Conservation (phyloP, 2,888 invertebrate species). For the Tolmerus cingulatus region DNA sequence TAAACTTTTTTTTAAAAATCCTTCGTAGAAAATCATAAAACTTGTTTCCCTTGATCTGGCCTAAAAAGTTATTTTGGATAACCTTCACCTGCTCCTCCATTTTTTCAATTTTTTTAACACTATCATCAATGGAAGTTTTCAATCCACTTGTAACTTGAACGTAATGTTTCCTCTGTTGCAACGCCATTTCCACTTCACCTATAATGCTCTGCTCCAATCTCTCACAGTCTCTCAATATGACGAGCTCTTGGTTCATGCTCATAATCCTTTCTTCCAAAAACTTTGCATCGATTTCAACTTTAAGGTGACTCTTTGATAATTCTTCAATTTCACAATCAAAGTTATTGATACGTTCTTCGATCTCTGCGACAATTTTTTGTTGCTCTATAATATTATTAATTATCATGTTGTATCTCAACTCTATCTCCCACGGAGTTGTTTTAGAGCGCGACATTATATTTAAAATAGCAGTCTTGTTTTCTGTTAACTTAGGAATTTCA, state of each 20-base stretch:
- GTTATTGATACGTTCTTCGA: constrained; percentile 68
- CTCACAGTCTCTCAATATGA: constrained; percentile 77
- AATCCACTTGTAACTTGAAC: constrained; percentile 66
- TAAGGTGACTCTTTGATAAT: constrained; percentile 67
- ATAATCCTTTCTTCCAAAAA: constrained; percentile 72
- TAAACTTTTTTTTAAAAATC: constrained; percentile 85
- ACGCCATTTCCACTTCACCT: constrained; percentile 68
- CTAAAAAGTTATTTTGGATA: constrained; percentile 68
- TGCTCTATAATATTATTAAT: constrained; percentile 71
- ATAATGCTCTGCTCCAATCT: constrained; percentile 72
- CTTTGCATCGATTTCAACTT: constrained; percentile 68
- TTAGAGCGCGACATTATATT: background rate
- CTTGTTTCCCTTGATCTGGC: constrained; percentile 73
- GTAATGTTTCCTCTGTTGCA: constrained; percentile 67
- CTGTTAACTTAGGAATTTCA: background rate
- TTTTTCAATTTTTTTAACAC: constrained; percentile 62
- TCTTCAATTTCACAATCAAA: constrained; percentile 73
- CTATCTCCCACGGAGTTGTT: constrained; percentile 51
- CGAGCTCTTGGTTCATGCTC: constrained; percentile 76
- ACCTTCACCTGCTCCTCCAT: constrained; percentile 64
- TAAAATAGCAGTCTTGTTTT: background rate
- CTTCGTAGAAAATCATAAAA: constrained; percentile 79
- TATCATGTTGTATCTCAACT: constrained; percentile 54
- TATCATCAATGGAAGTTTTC: constrained; percentile 66
- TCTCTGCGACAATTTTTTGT: constrained; percentile 69